These are phyloP conservation scores for Sebastes oblongus DNA, from an alignment of 2,797 vertebrate species.

Conservation along the genomic window DNA sequence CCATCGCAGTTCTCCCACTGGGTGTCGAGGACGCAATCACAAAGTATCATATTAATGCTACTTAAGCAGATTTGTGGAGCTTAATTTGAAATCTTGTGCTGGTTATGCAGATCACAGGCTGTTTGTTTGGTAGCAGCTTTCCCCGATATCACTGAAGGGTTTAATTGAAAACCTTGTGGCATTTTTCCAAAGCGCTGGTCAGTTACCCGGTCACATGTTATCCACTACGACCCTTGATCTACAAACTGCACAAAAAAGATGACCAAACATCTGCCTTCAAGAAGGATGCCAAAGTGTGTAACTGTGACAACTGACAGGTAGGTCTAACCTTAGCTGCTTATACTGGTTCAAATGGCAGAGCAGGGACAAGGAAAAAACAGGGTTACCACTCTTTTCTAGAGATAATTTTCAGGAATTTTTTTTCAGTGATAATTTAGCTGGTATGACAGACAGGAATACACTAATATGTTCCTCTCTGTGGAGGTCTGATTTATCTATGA, in stretches of 20 bases:
- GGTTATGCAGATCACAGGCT: constrained; percentile 12
- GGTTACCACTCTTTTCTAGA: too few species aligned
- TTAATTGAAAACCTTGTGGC: not conserved
- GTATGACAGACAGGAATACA: too few species aligned
- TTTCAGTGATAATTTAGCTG: too few species aligned
- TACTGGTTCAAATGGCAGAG: not conserved
- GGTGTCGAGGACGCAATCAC: not conserved
- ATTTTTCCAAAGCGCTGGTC: not conserved
- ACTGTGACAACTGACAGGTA: not conserved
- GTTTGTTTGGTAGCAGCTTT: constrained; percentile 14
- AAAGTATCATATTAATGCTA: constrained; percentile 9
- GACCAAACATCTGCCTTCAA: not conserved
- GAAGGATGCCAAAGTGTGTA: not conserved
- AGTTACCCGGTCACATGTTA: not conserved
- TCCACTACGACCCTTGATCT: not conserved
- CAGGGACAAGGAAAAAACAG: not conserved
- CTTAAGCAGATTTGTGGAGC: constrained; percentile 23
- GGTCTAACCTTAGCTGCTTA: not conserved
- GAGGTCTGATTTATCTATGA: too few species aligned
- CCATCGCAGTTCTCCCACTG: not conserved
- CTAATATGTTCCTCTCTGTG: too few species aligned
- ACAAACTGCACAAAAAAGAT: not conserved
- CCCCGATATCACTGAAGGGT: not conserved
- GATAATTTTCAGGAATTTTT: accelerated
- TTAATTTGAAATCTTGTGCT: constrained; percentile 22